A percentile compares a stretch with the other conserved stretches of the same genome.
These are phyloP conservation scores for Felis catus DNA, from an alignment of 2,113 vertebrate genomes.

Conservation along the genomic window F.catus_Fca126_mat1.0 CM031415.1:130775501-130776000, in stretches of 20 bases:
- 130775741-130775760: neutral
- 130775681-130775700: neutral
- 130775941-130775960: neutral
- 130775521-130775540: neutral
- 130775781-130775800: neutral
- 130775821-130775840: neutral
- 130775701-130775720: neutral
- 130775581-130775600: neutral
- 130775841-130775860: neutral
- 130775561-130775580: neutral
- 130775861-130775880: neutral
- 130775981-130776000: slow-evolving; percentile 32
- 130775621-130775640: neutral
- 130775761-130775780: neutral
- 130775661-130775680: neutral
- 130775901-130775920: neutral
- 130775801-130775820: neutral
- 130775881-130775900: neutral
- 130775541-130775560: neutral
- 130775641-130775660: neutral
- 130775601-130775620: neutral
- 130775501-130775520: neutral
- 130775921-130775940: neutral
- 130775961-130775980: neutral
- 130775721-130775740: neutral